Evolutionary conservation across 2,113 vertebrate species (phyloP).

Genomic region (Pseudorectes ferrugineus): DNA sequence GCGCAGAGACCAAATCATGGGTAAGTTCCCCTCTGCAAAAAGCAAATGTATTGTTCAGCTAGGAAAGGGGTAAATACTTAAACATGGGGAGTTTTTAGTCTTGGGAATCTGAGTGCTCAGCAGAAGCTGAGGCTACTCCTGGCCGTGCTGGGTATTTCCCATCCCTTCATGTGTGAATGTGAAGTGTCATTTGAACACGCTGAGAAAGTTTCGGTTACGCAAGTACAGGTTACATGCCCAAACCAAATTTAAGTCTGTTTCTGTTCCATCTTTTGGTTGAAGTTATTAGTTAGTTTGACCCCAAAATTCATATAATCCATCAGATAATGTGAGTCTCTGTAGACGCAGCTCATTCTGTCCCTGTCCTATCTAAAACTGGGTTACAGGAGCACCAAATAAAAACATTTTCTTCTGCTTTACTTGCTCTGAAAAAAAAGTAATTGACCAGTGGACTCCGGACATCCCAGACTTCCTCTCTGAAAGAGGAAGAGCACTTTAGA

Average conservation of each 20-base stretch:
- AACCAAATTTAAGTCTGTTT: neutral
- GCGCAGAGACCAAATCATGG: slow-evolving; percentile 78
- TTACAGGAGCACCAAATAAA: neutral
- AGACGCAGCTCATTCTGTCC: neutral
- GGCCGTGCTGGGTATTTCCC: neutral
- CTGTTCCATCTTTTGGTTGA: neutral
- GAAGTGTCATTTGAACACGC: neutral
- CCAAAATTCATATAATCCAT: neutral
- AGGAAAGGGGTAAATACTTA: neutral
- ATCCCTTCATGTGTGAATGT: neutral
- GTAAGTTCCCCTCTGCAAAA: slow-evolving; percentile 48
- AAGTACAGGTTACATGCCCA: neutral
- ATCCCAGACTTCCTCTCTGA: neutral
- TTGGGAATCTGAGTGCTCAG: neutral
- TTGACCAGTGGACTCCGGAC: neutral
- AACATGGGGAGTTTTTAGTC: neutral
- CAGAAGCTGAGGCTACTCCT: neutral
- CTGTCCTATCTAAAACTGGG: neutral
- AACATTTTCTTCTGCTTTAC: neutral
- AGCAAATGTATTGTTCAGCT: fast-evolving
- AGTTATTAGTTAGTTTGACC: neutral
- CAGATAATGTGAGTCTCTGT: neutral
- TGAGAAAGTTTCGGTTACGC: neutral
- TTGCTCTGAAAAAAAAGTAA: neutral
- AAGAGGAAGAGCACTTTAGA: neutral